Evolutionary conservation across 2,888 invertebrate species (phyloP).

Genomic region (Nemoura dubitans): DNA sequence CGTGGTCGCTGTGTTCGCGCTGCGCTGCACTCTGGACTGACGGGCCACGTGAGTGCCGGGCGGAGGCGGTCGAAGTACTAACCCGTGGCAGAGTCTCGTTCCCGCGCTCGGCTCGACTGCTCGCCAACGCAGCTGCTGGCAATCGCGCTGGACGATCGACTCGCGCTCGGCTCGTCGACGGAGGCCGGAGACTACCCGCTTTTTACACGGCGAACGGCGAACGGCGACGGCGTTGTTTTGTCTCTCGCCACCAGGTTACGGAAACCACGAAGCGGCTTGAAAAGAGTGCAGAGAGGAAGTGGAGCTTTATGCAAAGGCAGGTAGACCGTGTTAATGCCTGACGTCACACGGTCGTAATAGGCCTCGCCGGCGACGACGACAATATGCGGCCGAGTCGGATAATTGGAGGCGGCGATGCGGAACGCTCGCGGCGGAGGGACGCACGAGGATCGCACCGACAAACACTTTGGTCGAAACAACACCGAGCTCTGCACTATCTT

Average conservation of each 20-base stretch:
- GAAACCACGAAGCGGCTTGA: conserved; percentile 32
- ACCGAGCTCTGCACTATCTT: background rate
- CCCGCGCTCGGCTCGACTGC: conserved; percentile 1
- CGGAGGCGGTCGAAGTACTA: conserved; percentile 21
- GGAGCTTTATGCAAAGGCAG: background rate
- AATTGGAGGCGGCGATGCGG: conserved; percentile 34
- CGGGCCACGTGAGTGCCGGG: background rate
- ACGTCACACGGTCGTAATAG: background rate
- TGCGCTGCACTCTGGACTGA: background rate
- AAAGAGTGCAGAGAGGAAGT: conserved; percentile 43
- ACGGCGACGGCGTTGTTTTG: background rate
- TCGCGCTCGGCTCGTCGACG: background rate
- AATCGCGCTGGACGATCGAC: conserved; percentile 2
- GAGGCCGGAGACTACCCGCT: background rate
- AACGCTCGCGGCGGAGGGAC: conserved; percentile 27
- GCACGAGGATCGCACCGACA: background rate
- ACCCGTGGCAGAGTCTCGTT: background rate
- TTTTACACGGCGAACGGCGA: background rate
- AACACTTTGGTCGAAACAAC: background rate
- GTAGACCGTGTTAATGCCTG: conserved; percentile 10
- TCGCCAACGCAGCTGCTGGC: background rate
- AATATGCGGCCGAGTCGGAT: conserved; percentile 21
- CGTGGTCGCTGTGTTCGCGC: too few species aligned
- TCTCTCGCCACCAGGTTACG: background rate
- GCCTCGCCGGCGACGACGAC: background rate